These are phyloP conservation scores for Araneus ventricosus DNA, from an alignment of 1,140 invertebrate genomes.

Conservation along the genomic window DNA sequence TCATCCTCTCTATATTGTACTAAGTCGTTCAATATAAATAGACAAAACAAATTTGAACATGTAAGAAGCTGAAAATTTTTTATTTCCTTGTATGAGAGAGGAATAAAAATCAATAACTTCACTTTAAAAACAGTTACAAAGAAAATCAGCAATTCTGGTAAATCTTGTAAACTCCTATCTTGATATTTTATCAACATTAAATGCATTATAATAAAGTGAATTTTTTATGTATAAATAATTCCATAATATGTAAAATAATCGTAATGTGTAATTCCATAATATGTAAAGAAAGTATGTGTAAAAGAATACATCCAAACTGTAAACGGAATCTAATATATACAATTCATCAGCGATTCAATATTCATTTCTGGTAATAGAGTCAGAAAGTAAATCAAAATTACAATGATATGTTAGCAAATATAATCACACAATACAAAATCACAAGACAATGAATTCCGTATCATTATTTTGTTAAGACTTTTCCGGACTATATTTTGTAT, in stretches of 20 bases:
- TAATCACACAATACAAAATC: not conserved
- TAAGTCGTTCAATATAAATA: too few species aligned
- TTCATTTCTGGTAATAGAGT: not conserved
- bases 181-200: conserved; percentile 6
- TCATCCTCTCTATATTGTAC: too few species aligned
- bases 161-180: not conserved
- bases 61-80: not conserved
- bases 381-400: conserved; percentile 13
- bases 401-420: conserved; percentile 19
- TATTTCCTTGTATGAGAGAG: not conserved
- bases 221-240: conserved; percentile 43
- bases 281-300: too few species aligned
- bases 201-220: conserved; percentile 12
- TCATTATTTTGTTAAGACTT: not conserved
- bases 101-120: conserved; percentile 7
- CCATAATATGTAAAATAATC: conserved; percentile 66
- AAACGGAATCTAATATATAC: conserved; percentile 47
- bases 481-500: not conserved
- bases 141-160: not conserved
- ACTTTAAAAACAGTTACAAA: conserved; percentile 1
- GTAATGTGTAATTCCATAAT: too few species aligned
- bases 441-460: not conserved
- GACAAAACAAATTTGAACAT: too few species aligned
- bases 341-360: conserved; percentile 17
- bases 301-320: not conserved